Evolutionary conservation across 2,113 vertebrate species (phyloP).

Genomic region (Cyanistes caeruleus): DNA sequence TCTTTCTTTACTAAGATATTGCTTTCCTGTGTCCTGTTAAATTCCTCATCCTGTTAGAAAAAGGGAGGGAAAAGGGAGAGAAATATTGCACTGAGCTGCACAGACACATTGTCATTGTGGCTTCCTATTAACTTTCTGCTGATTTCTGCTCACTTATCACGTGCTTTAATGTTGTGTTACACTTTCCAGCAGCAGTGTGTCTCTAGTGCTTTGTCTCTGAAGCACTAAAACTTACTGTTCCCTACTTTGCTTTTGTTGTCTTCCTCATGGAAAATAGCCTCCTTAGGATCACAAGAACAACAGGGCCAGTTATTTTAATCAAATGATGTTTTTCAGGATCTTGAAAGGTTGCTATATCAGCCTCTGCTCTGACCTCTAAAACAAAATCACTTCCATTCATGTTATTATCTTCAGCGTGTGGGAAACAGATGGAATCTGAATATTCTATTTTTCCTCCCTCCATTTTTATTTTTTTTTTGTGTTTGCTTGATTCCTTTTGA

Average conservation of each 20-base stretch:
- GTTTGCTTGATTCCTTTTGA: constrained; percentile 64
- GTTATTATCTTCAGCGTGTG: constrained; percentile 78
- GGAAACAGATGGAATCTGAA: constrained; percentile 77
- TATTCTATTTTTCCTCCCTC: constrained; percentile 58
- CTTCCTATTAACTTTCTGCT: constrained; percentile 9
- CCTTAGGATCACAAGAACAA: constrained; percentile 59
- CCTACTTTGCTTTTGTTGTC: not conserved
- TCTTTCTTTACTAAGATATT: constrained; percentile 52
- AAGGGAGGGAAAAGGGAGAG: not conserved
- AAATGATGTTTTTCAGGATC: constrained; percentile 63
- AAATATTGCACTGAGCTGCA: not conserved
- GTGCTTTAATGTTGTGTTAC: constrained; percentile 8
- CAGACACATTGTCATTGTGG: not conserved
- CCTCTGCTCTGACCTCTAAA: constrained; percentile 67
- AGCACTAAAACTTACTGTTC: not conserved
- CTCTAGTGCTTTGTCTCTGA: constrained; percentile 24
- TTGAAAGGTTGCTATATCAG: constrained; percentile 67
- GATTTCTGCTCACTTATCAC: constrained; percentile 21
- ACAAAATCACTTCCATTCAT: constrained; percentile 76
- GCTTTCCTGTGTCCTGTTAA: constrained; percentile 54
- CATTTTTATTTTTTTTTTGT: not conserved
- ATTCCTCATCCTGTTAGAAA: constrained; percentile 50
- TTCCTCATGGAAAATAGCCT: constrained; percentile 33
- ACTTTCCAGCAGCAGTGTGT: constrained; percentile 33
- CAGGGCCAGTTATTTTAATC: constrained; percentile 36